These are phyloP conservation scores for Gobio occitaniae DNA, from an alignment of 2,797 vertebrate species.

Conservation along the genomic window DNA sequence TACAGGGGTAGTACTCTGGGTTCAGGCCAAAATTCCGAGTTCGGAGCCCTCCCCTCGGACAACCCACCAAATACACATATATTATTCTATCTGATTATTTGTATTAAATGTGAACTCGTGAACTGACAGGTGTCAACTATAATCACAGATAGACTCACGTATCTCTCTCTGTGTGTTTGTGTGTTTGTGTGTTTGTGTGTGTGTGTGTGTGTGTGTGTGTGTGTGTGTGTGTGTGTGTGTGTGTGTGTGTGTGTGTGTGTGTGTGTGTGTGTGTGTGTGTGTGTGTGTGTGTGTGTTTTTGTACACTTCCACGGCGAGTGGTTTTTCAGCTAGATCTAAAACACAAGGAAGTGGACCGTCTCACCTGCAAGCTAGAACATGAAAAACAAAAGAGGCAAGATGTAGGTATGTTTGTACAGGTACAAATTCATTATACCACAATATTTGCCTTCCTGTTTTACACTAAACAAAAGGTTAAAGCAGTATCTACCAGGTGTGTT, in stretches of 20 bases:
- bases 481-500: background rate
- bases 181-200: background rate
- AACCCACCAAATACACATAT: no score
- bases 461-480: background rate
- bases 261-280: background rate
- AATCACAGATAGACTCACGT: background rate
- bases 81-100: no score
- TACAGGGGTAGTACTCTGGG: no score
- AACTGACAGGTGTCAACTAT: background rate
- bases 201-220: background rate
- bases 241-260: background rate
- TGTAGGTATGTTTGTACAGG: constrained; percentile 22
- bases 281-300: background rate
- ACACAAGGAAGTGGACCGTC: constrained; percentile 35
- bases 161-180: background rate
- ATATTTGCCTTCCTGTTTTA: background rate
- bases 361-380: constrained; percentile 41
- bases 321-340: constrained; percentile 34
- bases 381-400: constrained; percentile 37
- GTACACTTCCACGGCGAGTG: background rate
- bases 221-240: background rate
- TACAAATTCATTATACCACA: background rate
- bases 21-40: no score
- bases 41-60: no score
- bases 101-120: no score